Evolutionary conservation across 2,113 vertebrate species (phyloP).

Genomic region (Carassius carassius): DNA sequence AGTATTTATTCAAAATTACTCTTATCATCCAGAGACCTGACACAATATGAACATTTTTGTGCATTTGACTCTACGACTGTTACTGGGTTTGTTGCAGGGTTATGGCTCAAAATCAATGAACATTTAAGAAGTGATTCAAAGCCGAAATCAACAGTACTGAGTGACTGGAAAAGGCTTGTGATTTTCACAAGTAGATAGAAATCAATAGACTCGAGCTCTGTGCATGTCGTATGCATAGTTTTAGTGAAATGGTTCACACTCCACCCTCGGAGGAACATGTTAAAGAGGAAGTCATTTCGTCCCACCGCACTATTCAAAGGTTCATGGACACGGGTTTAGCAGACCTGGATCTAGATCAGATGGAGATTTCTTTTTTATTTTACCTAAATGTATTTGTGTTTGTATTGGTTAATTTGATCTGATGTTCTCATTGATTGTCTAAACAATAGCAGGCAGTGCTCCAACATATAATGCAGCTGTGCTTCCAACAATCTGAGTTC

Average conservation of each 20-base stretch:
- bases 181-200: conserved; percentile 32
- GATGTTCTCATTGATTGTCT: too few species aligned
- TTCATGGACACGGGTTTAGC: background rate
- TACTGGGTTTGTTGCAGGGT: conserved; percentile 40
- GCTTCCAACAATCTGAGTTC: too few species aligned
- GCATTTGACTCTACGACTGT: conserved; percentile 53
- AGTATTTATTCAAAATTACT: conserved; percentile 60
- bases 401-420: too few species aligned
- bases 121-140: background rate
- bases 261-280: background rate
- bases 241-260: conserved; percentile 23
- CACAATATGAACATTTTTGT: conserved; percentile 57
- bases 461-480: too few species aligned
- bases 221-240: conserved; percentile 46
- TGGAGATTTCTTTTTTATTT: too few species aligned
- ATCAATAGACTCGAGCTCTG: conserved; percentile 11
- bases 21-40: conserved; percentile 45
- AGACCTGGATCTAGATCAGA: too few species aligned
- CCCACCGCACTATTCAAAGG: background rate
- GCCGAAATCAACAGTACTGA: background rate
- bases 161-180: conserved; percentile 24
- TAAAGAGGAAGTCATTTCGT: too few species aligned
- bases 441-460: too few species aligned
- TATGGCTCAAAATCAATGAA: conserved; percentile 39
- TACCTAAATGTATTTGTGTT: too few species aligned